Conservation (phyloP, 35 echinoderm and acorn worm genomes). For the Anneissia japonica region DNA sequence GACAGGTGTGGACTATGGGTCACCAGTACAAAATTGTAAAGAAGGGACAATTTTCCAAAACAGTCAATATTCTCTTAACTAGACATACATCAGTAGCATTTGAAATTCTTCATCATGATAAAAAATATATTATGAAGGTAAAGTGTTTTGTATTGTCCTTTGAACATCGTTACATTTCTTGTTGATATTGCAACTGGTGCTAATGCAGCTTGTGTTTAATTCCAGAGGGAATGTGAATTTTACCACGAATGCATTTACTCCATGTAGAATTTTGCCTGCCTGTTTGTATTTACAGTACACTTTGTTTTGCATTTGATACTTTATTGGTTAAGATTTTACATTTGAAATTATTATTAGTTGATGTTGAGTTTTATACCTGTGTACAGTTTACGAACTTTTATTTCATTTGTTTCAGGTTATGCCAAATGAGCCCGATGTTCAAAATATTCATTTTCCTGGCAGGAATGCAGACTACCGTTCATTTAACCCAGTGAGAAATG, state of each 20-base stretch:
- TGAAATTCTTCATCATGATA: conserved; percentile 1
- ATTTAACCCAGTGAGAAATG: neutral
- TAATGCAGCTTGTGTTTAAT: neutral
- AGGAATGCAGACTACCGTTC: neutral
- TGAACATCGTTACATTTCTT: too few relatives aligned
- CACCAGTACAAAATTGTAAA: conserved; percentile 25
- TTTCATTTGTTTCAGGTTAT: neutral
- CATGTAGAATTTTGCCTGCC: too few relatives aligned
- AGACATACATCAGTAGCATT: conserved; percentile 8
- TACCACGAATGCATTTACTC: too few relatives aligned
- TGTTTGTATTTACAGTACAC: too few relatives aligned
- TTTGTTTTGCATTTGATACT: too few relatives aligned
- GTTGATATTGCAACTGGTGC: neutral
- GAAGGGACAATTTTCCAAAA: conserved; percentile 9
- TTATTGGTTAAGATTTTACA: too few relatives aligned
- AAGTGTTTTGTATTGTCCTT: too few relatives aligned
- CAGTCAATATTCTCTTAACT: conserved; percentile 6
- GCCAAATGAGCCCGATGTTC: neutral
- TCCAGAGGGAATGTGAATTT: neutral
- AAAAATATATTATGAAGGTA: conserved; percentile 41
- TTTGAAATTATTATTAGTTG: too few relatives aligned
- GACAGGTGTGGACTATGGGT: conserved; percentile 13
- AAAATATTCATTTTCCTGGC: neutral
- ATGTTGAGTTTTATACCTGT: neutral
- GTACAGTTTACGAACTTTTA: neutral